A percentile compares a stretch with the other conserved stretches of the same genome.
Evolutionary conservation across 2,888 invertebrate genomes (phyloP).

Genomic region (Halictus quadricinctus): DNA sequence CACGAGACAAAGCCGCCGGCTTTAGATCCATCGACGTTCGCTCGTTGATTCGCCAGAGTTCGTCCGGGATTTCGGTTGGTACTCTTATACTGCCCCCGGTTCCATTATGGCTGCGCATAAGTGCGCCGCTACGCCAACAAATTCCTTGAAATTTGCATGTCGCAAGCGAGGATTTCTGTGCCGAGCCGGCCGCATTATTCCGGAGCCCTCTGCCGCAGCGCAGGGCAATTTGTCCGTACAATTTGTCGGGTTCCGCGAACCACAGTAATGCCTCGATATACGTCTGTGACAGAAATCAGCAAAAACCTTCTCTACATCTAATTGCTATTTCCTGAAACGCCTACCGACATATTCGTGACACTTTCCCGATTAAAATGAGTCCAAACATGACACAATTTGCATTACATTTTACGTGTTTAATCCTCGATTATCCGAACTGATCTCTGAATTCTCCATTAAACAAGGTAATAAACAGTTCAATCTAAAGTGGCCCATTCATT

Average conservation of each 20-base stretch:
- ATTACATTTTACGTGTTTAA: no score
- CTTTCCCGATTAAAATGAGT: no score
- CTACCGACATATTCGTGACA: neutral
- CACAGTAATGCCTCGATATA: neutral
- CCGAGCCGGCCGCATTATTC: slow-evolving; percentile 32
- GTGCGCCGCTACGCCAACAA: neutral
- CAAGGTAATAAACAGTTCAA: no score
- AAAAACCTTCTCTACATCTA: neutral
- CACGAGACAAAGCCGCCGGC: neutral
- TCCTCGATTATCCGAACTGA: no score
- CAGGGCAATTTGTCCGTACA: neutral
- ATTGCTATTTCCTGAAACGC: neutral
- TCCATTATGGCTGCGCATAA: neutral
- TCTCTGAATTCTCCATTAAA: no score
- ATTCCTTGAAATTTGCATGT: slow-evolving; percentile 52
- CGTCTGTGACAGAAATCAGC: neutral
- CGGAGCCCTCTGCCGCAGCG: slow-evolving; percentile 5
- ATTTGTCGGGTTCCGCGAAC: slow-evolving; percentile 19
- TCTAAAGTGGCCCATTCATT: no score
- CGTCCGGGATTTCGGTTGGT: slow-evolving; percentile 12
- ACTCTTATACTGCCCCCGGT: slow-evolving; percentile 12
- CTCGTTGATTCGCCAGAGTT: slow-evolving; percentile 30
- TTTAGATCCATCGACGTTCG: slow-evolving; percentile 10
- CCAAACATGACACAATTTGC: no score
- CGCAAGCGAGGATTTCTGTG: slow-evolving; percentile 28